These are phyloP conservation scores for Trematocara marginatum DNA, from an alignment of 2,113 vertebrate genomes.

Conservation along the genomic window DNA sequence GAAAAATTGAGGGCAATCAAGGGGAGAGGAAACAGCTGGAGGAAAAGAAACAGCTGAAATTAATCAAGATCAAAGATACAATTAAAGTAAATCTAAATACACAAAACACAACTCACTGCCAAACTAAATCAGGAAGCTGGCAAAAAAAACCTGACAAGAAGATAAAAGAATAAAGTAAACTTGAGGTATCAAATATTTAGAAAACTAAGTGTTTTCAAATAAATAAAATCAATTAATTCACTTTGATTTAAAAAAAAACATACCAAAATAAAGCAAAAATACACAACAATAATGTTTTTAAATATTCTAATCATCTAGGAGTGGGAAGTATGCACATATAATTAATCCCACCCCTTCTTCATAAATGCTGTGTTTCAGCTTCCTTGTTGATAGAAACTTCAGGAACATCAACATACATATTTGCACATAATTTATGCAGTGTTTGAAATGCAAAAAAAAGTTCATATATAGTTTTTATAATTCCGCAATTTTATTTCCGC, in stretches of 20 bases:
- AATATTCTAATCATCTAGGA: fast-evolving
- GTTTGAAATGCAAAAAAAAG: background rate
- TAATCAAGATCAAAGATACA: background rate
- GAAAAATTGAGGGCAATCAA: background rate
- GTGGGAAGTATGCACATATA: background rate
- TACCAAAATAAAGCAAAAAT: background rate
- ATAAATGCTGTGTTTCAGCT: fast-evolving
- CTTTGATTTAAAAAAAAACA: background rate
- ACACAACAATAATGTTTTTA: background rate
- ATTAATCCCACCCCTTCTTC: background rate
- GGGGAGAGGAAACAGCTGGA: background rate
- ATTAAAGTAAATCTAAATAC: background rate
- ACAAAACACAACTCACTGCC: background rate
- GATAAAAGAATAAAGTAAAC: background rate
- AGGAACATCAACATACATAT: background rate
- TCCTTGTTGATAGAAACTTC: background rate
- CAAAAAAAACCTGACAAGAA: background rate
- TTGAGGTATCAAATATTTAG: background rate
- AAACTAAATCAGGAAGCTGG: fast-evolving
- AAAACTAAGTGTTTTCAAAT: background rate
- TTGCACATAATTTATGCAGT: fast-evolving
- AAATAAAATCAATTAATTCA: fast-evolving
- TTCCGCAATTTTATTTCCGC: fast-evolving
- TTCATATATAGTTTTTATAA: background rate
- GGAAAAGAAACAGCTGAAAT: background rate